Evolutionary conservation across 2,113 vertebrate genomes (phyloP), one percentile per base, ranked within the genome.

Genomic region (Seriola quinqueradiata): DNA sequence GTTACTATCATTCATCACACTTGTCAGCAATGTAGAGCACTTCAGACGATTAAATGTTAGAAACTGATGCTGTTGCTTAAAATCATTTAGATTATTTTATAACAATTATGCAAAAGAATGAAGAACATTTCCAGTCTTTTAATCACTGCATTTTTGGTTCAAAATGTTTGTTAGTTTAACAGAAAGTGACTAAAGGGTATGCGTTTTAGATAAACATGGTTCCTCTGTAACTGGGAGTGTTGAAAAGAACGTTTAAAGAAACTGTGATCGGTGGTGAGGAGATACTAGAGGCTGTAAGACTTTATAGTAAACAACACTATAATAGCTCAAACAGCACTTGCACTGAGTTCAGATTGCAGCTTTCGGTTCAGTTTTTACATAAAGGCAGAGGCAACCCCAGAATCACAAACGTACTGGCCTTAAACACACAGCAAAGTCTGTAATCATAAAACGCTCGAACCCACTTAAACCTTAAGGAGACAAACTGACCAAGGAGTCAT

Each of bases 381-480:
- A 59, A 81, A 87, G 72, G 75, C 81, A 82, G 75, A 82, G 78
- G 89, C 91, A 91, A 91, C 86, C 90, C 84, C 88, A 89, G 90
- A 90, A 93, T 92, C 92, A 89, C 92, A 93, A 94, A 93, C 66
- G 77, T 74, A 66, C 84, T 81, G 85, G 83, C 87, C 91, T 93
- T 92, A 93, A 91, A 93, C 88, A 89, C 85, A 84, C 88, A 92
- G 85, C 75, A 73, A 67, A 83, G 86, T 92, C 87, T 92, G 86
- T 93, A 90, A 93, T 93, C 92, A 93, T 91, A 77, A 86, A 94
- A 89, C 74, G 71, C 87, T 84, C 77, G 84, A 89, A 69, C 91
- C 92, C 90, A 92, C 93, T 92, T 90, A 86, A 93, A 92, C 87
- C 90, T 89, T 91, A 85, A 86, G 93, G 89, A 91, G 80, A 89